Evolutionary conservation across 2,797 vertebrate species (phyloP).

Genomic region (Acipenser oxyrinchus): DNA sequence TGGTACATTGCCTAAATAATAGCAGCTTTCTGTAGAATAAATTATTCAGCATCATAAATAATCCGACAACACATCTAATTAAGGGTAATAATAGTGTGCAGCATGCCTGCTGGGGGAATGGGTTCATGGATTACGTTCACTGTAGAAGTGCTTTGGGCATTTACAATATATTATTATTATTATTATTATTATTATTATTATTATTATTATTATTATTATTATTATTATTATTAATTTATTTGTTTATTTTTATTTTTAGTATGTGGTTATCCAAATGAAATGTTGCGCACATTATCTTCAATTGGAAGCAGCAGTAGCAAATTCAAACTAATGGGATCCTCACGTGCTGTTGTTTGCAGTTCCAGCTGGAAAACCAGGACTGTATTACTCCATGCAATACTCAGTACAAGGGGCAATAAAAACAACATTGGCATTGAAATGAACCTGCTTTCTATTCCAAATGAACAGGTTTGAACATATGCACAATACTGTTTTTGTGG

Average conservation of each 20-base stretch:
- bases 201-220: no score
- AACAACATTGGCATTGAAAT: no score
- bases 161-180: slow-evolving; percentile 28
- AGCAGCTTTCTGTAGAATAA: slow-evolving; percentile 32
- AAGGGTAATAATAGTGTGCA: slow-evolving; percentile 52
- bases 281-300: slow-evolving; percentile 46
- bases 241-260: slow-evolving; percentile 13
- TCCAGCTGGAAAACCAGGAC: background rate
- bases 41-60: slow-evolving; percentile 53
- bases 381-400: no score
- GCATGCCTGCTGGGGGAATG: slow-evolving; percentile 43
- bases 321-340: slow-evolving; percentile 5
- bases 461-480: no score
- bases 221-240: slow-evolving; percentile 23
- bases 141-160: slow-evolving; percentile 33
- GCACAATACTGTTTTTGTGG: no score
- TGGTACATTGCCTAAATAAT: slow-evolving; percentile 22
- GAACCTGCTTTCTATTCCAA: no score
- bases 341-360: background rate
- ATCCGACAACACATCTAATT: slow-evolving; percentile 61
- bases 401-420: no score
- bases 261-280: slow-evolving; percentile 35
- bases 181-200: no score
- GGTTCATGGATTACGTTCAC: slow-evolving; percentile 40
- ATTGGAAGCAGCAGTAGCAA: slow-evolving; percentile 27